These are phyloP conservation scores for Trematomus bernacchii DNA, from an alignment of 2,797 vertebrate genomes.

Conservation along the genomic window DNA sequence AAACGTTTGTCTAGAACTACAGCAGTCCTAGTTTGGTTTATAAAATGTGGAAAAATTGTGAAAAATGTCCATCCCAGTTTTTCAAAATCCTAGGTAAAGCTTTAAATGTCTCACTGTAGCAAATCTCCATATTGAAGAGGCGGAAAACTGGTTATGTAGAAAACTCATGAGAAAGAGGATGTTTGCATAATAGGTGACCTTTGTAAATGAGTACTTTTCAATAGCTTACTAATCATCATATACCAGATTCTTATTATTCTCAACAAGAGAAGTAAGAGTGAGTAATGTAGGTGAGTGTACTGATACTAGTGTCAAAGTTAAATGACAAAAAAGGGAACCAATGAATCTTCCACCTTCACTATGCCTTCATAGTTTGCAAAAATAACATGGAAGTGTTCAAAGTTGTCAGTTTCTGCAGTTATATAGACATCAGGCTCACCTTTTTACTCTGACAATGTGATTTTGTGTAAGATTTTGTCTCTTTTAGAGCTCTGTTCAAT, in stretches of 20 bases:
- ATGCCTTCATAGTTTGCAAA: not conserved
- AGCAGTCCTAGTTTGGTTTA: no score
- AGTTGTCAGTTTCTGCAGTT: not conserved
- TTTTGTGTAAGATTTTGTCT: constrained; percentile 28
- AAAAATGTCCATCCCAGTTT: no score
- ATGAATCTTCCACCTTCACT: not conserved
- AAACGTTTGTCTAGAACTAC: no score
- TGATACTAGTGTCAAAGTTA: not conserved
- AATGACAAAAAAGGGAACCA: constrained; percentile 8
- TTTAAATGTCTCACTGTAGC: no score
- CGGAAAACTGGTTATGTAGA: no score
- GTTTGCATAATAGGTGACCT: not conserved
- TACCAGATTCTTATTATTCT: not conserved
- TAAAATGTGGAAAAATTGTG: no score
- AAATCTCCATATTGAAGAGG: no score
- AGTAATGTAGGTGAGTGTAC: not conserved
- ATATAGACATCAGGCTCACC: constrained; percentile 2
- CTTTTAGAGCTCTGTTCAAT: not conserved
- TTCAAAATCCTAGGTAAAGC: no score
- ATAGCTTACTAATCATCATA: not conserved
- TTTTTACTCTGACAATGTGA: constrained; percentile 7
- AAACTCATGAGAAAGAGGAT: no score
- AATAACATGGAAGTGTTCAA: constrained; percentile 4
- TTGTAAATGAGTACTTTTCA: not conserved
- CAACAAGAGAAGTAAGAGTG: no score